Evolutionary conservation across 1,140 invertebrate species (phyloP), one percentile per base, ranked within the genome.

Genomic region (Ceratitis capitata): DNA sequence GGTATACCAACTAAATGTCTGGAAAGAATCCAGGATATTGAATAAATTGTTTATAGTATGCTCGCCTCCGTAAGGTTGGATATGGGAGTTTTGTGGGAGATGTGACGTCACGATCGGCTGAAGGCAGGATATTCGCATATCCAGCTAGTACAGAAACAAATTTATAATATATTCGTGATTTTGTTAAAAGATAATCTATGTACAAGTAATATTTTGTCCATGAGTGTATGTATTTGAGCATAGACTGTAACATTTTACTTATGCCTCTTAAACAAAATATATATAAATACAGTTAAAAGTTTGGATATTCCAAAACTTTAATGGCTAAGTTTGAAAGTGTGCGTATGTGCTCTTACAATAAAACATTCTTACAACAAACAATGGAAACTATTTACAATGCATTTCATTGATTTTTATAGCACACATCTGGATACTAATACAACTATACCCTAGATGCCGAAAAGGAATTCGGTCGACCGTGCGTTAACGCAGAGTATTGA

Each of bases 371-470:
- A 61, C 58, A 29, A 14, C 58, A 61, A 61, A 61, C 58, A 61
- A 29, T 16, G 26, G 23, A 26, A 32, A 23, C 9, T 61, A 26
- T n/a, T 69, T 69, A 29, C 32, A 69, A 69, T 35, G 29, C 32
- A 69, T 69, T 69, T 69, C 61, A 69, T 69, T 69, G 61, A 69
- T 69, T 69, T 69, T 35, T 69, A 39, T 6, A 16, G 12, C 29
- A 69, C 19, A 32, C 61, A 35, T 29, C 35, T 23, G 39, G 19
- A 78, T 64, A 64, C 58, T 32, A 56, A n/a, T n/a, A n/a, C n/a
- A n/a, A 53, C 7, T 26, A 7, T 19, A 26, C 12, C 29, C 19
- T 14, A 78, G 45, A 39, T 19, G 12, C 19, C 12, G 69, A 6
- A 26, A 78, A 78, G 1, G 39, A 19, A 23, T 78, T 78, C 26